Conservation (phyloP, 2,888 invertebrate genomes). For the Agriotes lineatus region DNA sequence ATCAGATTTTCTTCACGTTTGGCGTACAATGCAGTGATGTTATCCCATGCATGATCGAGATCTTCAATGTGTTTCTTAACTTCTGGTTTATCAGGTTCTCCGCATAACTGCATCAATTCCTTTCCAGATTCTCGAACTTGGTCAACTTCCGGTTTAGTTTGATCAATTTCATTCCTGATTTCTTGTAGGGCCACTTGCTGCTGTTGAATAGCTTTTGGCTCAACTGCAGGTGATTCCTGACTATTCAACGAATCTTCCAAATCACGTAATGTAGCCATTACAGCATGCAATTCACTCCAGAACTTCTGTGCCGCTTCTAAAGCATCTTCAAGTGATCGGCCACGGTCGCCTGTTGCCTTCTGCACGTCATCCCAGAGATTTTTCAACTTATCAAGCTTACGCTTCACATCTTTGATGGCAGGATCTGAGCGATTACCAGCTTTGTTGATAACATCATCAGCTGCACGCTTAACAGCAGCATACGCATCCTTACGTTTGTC, state of each 20-base stretch:
- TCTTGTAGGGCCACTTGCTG: slow-evolving; percentile 95
- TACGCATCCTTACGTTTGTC: slow-evolving; percentile 91
- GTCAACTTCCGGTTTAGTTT: slow-evolving; percentile 95
- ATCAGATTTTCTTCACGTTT: slow-evolving; percentile 93
- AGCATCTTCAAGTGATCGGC: slow-evolving; percentile 87
- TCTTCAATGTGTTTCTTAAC: slow-evolving; percentile 98
- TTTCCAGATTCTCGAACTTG: slow-evolving; percentile 93
- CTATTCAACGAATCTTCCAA: slow-evolving; percentile 88
- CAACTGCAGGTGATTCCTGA: slow-evolving; percentile 94
- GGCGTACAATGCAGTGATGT: slow-evolving; percentile 92
- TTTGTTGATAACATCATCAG: slow-evolving; percentile 94
- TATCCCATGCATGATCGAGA: slow-evolving; percentile 94
- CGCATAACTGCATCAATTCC: slow-evolving; percentile 92
- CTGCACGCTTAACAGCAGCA: slow-evolving; percentile 90
- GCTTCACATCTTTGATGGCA: slow-evolving; percentile 91
- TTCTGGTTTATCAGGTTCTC: slow-evolving; percentile 97
- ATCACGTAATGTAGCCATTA: slow-evolving; percentile 92
- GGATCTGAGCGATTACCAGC: slow-evolving; percentile 91
- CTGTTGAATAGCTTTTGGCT: slow-evolving; percentile 90
- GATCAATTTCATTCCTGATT: slow-evolving; percentile 87
- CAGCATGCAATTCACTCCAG: slow-evolving; percentile 93
- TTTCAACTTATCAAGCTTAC: slow-evolving; percentile 92
- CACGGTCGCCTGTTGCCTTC: slow-evolving; percentile 85
- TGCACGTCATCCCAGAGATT: slow-evolving; percentile 95
- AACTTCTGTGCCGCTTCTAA: slow-evolving; percentile 91